Evolutionary conservation across 2,888 invertebrate species (phyloP), one percentile per base, ranked within the genome.

Genomic region (Marasmarcha lunaedactyla): DNA sequence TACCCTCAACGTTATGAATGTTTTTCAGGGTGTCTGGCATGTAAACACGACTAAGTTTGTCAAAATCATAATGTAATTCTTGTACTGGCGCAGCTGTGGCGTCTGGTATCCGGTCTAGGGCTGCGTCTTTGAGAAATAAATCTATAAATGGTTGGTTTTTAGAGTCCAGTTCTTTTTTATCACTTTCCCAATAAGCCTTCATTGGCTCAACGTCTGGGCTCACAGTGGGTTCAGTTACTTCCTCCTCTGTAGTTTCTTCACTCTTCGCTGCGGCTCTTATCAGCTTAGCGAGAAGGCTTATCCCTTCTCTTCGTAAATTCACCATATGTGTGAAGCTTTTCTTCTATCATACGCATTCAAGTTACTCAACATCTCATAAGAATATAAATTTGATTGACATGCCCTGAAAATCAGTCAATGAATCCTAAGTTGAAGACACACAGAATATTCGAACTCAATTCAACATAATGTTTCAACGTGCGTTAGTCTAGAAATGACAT

Each of bases 361-460:
- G 62, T 68, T 59, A 57, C 62, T 53, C 30, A 57, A 69, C 52
- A 74, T 72, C 68, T 63, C 65, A 63, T 20, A 20, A 20, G 20
- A 5, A 20, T 69, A 68, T 62, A 59, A 62, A 62, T 63, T 59
- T 65, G 76, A 63, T 76, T 71, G 64, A 59, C 71, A 78, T 78
- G 70, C 73, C 84, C 84, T 85, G 84, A 59, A 83, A 83, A 81
- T 78, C 70, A 79, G 71, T 77, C 72, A 84, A 84, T 68, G 77
- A 72, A 71, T 71, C 78, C 78, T 68, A 72, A 65, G 51, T 76
- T 83, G 79, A 78, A 81, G 83, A 83, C 79, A 79, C 83, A 83
- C 83, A 83, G 83, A 83, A 50, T 52, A 49, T 61, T 64, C 54
- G 52, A 63, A 69, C 67, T 67, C n/a, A 30, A 30, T 30, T 30